Base-by-base conservation (phyloP, 2,113 vertebrate genomes). In the Ellobius talpinus region DNA sequence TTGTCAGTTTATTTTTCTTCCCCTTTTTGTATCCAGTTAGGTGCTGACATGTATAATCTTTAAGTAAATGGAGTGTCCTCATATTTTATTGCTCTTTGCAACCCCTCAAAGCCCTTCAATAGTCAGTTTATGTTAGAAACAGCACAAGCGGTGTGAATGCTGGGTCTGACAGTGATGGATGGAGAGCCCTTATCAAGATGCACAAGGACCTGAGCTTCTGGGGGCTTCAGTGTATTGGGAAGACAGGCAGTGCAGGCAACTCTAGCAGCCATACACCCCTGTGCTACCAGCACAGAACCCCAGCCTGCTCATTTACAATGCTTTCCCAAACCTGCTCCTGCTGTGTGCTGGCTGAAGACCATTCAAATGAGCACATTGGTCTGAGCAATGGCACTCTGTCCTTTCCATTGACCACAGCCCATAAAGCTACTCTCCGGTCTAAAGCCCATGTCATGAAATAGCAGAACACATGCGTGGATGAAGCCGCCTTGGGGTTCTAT, bases 1-100 rank as follows among this genome's bases (percentile, higher is more conserved):
- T n/a, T 89, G 42, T 96, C 79, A 78, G 36, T 70, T 95, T 97
- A 96, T 96, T 97, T 98, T 97, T 65, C 13, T 17, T 84, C 94
- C 87, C 89, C 74, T 68, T 70, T 96, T 73, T 96, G 85, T 94
- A 96, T 96, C 92, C 95, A 95, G 79, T 81, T 96, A 79, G 79
- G 87, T 97, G 96, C 96, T 97, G 96, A 97, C 96, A 95, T 89
- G 77, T n/a, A 87, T 95, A 98, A 98, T 97, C 29, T 58, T 55
- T 98, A 97, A 45, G 95, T 96, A 97, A 98, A 98, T 88, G 55
- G 95, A 76, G 96, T 73, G 93, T 97, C 68, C 26, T 96, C 74
- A 39, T 95, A 36, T 88, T 98, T 97, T 97, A 89, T 58, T 97
- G 70, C 87, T 95, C 77, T 0, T 86, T 96, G 96, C 73, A 97